Percentiles rank a stretch among this genome's conserved stretches.
Evolutionary conservation across 2,888 invertebrate genomes (phyloP).

Genomic region (Drepanosiphum platanoidis): DNA sequence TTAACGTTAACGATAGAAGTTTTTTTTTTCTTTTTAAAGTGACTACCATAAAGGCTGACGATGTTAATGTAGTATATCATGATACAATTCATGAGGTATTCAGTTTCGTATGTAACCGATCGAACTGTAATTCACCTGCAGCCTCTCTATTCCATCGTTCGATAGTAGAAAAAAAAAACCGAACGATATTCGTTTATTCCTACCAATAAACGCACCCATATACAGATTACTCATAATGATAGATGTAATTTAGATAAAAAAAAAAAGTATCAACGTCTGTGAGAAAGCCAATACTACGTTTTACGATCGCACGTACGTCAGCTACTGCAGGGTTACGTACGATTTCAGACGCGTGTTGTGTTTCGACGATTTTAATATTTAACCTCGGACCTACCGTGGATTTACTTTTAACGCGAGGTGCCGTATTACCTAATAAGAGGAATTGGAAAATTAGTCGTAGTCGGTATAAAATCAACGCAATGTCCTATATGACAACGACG

Average conservation of each 20-base stretch:
- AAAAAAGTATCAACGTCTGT: background rate
- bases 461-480: too few species aligned
- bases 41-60: background rate
- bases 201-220: background rate
- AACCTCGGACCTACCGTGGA: too few species aligned
- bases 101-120: background rate
- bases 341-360: too few species aligned
- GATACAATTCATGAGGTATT: background rate
- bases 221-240: background rate
- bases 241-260: background rate
- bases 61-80: background rate
- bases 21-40: slow-evolving; percentile 18
- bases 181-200: background rate
- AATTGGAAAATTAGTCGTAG: too few species aligned
- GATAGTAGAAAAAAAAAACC: background rate
- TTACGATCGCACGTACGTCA: background rate
- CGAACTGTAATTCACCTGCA: background rate
- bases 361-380: too few species aligned
- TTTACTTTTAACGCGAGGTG: too few species aligned
- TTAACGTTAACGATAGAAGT: slow-evolving; percentile 14
- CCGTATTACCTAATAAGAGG: too few species aligned
- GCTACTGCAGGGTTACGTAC: too few species aligned
- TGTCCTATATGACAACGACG: too few species aligned
- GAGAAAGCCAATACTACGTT: background rate
- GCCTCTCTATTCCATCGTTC: background rate